Conservation (phyloP, 2,888 invertebrate species). For the Aradus depressus region DNA sequence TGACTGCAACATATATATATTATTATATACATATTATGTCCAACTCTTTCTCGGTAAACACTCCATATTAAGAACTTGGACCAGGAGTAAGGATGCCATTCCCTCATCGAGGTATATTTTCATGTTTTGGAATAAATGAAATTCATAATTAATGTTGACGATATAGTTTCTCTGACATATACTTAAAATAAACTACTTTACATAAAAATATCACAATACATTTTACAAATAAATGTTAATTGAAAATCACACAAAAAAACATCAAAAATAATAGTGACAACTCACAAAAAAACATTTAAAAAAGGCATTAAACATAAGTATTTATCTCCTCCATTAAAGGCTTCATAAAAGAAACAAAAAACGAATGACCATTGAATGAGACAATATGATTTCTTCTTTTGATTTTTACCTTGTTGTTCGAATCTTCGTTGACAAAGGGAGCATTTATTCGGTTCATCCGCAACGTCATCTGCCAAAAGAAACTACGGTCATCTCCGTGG, state of each 20-base stretch:
- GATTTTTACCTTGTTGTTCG: slow-evolving; percentile 60
- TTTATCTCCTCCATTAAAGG: slow-evolving; percentile 21
- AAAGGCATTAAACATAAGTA: slow-evolving; percentile 6
- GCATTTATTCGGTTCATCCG: slow-evolving; percentile 45
- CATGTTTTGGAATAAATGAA: no score
- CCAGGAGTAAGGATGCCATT: no score
- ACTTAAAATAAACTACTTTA: background rate
- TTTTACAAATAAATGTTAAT: background rate
- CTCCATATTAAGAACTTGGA: no score
- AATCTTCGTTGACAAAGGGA: slow-evolving; percentile 66
- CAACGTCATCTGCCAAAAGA: slow-evolving; percentile 20
- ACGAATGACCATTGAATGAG: no score
- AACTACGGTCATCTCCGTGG: slow-evolving; percentile 15
- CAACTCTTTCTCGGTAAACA: no score
- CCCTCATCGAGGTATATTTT: no score
- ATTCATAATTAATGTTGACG: no score
- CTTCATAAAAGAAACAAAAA: no score
- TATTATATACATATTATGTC: no score
- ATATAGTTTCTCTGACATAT: background rate
- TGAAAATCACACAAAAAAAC: slow-evolving; percentile 5
- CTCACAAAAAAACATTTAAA: slow-evolving; percentile 7
- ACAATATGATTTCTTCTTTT: slow-evolving; percentile 6
- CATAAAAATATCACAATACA: background rate
- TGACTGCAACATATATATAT: no score
- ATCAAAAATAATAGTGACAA: background rate